phyloP scores from a whole-genome alignment of 2,888 invertebrate genomes.

The Sesia bembeciformis region DNA sequence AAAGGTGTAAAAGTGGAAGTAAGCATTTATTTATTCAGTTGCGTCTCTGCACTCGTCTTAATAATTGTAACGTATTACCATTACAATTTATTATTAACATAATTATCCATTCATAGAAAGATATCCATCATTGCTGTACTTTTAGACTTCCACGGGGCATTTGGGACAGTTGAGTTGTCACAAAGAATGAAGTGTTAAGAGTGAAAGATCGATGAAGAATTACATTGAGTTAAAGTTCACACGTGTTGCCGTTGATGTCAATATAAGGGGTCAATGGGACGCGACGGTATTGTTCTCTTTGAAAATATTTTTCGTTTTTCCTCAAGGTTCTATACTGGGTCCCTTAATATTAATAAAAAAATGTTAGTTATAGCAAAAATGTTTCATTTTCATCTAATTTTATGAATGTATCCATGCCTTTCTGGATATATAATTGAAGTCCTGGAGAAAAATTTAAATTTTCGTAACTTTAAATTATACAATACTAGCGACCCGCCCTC shows the following conservation, averaged over 20 bases:
- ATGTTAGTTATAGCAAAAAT: too few relatives aligned
- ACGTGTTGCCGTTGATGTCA: conserved; percentile 50
- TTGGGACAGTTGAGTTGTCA: conserved; percentile 65
- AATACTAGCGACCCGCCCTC: too few relatives aligned
- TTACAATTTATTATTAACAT: conserved; percentile 63
- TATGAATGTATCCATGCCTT: background rate
- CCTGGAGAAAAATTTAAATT: background rate
- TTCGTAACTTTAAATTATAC: background rate
- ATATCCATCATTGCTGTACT: conserved; percentile 50
- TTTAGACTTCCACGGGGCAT: conserved; percentile 46
- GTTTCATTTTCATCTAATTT: too few relatives aligned
- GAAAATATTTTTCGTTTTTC: conserved; percentile 2
- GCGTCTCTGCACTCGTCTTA: conserved; percentile 27
- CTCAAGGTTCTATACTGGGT: background rate
- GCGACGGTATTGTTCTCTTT: conserved; percentile 2
- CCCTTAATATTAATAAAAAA: background rate
- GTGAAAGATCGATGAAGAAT: conserved; percentile 26
- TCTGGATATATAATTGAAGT: background rate
- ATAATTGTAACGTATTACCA: conserved; percentile 61
- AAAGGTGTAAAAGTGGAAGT: conserved; percentile 22
- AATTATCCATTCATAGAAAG: conserved; percentile 51
- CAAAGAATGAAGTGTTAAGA: conserved; percentile 40
- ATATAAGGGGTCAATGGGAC: conserved; percentile 26
- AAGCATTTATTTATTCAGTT: conserved; percentile 42
- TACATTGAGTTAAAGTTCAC: conserved; percentile 54